Conservation (phyloP, 2,888 invertebrate genomes). For the Philhelius pedissequus region DNA sequence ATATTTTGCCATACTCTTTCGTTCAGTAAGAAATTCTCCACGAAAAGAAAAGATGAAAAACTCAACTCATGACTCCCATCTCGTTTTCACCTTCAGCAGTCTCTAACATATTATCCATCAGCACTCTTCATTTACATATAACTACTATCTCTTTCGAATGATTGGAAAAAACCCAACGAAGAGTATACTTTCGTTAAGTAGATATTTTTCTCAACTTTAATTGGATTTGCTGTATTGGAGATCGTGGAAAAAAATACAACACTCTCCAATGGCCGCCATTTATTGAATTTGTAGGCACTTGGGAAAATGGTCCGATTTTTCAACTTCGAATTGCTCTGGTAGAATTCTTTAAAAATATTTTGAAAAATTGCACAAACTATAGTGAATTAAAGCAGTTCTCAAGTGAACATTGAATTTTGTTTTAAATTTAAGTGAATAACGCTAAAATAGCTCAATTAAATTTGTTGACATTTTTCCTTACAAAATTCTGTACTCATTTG, state of each 20-base stretch:
- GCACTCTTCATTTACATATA: conserved; percentile 1
- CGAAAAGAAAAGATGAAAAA: not conserved
- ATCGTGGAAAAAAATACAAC: conserved; percentile 68
- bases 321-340: conserved; percentile 61
- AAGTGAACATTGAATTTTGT: conserved; percentile 62
- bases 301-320: conserved; percentile 67
- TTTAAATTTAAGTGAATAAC: conserved; percentile 54
- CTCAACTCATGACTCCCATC: not conserved
- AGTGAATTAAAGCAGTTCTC: conserved; percentile 59
- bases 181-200: conserved; percentile 48
- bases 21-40: conserved; percentile 27
- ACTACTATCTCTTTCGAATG: conserved; percentile 34
- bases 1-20: conserved; percentile 51
- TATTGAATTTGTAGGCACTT: conserved; percentile 70
- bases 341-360: conserved; percentile 53
- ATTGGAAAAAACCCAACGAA: conserved; percentile 33
- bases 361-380: conserved; percentile 62
- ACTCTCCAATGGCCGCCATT: conserved; percentile 71
- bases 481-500: conserved; percentile 44
- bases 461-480: conserved; percentile 71
- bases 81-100: not conserved
- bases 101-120: not conserved
- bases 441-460: conserved; percentile 56
- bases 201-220: conserved; percentile 67
- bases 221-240: conserved; percentile 69